These are phyloP conservation scores for Nymphalis io DNA, from an alignment of 1,140 invertebrate species.

Conservation along the genomic window DNA sequence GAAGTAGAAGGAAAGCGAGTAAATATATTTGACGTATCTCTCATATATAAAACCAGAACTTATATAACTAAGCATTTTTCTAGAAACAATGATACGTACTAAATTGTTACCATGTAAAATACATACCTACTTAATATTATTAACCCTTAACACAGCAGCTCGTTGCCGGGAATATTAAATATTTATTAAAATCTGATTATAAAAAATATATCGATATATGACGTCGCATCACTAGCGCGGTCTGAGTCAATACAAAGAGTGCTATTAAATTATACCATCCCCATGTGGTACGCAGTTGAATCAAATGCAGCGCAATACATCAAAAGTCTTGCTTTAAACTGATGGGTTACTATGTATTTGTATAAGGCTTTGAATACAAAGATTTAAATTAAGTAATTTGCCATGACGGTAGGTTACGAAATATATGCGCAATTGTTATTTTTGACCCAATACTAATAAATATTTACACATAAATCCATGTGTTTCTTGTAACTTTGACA, in stretches of 20 bases:
- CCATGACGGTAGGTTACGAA: neutral
- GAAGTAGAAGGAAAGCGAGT: too few species aligned
- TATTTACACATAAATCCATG: neutral
- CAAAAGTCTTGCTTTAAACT: conserved; percentile 18
- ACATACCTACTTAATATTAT: too few species aligned
- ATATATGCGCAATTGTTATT: neutral
- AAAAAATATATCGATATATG: neutral
- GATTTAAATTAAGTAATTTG: neutral
- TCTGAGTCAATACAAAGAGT: conserved; percentile 30
- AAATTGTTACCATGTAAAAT: too few species aligned
- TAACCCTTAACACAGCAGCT: too few species aligned
- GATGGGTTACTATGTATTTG: conserved; percentile 12
- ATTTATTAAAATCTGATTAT: too few species aligned
- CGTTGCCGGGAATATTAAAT: too few species aligned
- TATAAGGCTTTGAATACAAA: conserved; percentile 20
- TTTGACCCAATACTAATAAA: neutral
- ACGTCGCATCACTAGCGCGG: conserved; percentile 13
- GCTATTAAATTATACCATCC: conserved; percentile 41
- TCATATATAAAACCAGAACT: too few species aligned
- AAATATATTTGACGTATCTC: too few species aligned
- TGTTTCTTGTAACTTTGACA: neutral
- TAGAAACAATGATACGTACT: too few species aligned
- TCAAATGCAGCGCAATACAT: conserved; percentile 35
- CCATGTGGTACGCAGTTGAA: conserved; percentile 38
- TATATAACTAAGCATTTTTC: too few species aligned